phyloP scores from a whole-genome alignment of 2,888 invertebrate species.

The Lasioglossum vierecki region DNA sequence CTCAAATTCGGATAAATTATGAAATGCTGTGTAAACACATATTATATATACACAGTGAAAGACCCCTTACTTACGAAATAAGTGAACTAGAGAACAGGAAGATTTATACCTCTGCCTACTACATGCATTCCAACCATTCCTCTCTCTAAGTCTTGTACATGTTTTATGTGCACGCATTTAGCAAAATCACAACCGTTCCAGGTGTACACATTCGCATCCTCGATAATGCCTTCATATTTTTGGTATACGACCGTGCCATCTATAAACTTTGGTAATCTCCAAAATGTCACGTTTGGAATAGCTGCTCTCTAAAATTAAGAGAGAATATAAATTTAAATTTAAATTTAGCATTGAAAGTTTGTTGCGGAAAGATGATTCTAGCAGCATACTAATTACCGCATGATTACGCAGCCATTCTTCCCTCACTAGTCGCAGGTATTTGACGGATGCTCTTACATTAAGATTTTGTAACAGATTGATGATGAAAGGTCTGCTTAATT shows the following conservation, averaged over 20 bases:
- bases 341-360: background rate
- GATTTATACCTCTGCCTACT: constrained; percentile 70
- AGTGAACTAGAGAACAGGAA: background rate
- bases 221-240: background rate
- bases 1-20: too few species aligned
- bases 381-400: constrained; percentile 24
- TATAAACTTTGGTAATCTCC: constrained; percentile 47
- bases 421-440: constrained; percentile 48
- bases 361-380: background rate
- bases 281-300: background rate
- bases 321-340: background rate
- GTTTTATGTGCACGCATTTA: constrained; percentile 60
- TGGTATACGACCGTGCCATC: constrained; percentile 59
- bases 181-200: constrained; percentile 68
- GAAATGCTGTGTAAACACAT: too few species aligned
- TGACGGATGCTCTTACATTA: constrained; percentile 62
- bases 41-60: too few species aligned
- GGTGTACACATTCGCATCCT: constrained; percentile 61
- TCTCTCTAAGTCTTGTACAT: constrained; percentile 47
- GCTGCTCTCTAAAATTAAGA: constrained; percentile 20
- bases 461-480: constrained; percentile 69
- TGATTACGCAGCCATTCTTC: constrained; percentile 58
- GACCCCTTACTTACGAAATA: background rate
- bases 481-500: constrained; percentile 60
- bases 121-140: constrained; percentile 74